These are phyloP conservation scores for Zapornia atra DNA, from an alignment of 2,113 vertebrate species.

Conservation along the genomic window DNA sequence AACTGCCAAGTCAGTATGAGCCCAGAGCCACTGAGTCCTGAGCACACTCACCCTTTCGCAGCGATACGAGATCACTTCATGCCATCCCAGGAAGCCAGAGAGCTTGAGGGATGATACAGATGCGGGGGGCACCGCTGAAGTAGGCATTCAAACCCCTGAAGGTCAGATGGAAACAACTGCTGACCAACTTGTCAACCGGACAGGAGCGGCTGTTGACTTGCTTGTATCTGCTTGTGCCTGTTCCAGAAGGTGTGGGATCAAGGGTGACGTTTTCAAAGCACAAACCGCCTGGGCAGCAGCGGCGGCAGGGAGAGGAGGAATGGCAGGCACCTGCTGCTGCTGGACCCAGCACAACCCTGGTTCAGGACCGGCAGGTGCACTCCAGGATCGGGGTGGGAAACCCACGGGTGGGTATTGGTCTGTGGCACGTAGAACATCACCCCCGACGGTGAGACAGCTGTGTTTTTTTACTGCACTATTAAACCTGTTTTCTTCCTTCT, in stretches of 20 bases:
- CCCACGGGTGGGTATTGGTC: fast-evolving
- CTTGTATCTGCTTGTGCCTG: neutral
- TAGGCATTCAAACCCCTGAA: neutral
- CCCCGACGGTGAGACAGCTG: neutral
- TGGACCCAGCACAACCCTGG: neutral
- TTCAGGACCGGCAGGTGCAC: too few relatives aligned
- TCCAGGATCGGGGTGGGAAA: fast-evolving
- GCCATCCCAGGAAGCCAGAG: neutral
- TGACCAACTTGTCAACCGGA: neutral
- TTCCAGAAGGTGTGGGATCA: neutral
- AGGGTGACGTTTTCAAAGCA: neutral
- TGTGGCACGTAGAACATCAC: fast-evolving
- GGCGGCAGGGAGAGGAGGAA: neutral
- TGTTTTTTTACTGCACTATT: neutral
- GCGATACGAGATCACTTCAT: fast-evolving
- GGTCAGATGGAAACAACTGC: fast-evolving
- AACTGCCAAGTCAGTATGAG: fast-evolving
- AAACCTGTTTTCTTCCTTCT: neutral
- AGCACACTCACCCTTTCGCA: neutral
- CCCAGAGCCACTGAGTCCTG: fast-evolving
- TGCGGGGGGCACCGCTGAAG: fast-evolving
- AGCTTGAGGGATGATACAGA: fast-evolving
- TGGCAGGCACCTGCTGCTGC: neutral
- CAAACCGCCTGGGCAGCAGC: neutral
- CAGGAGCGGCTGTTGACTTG: neutral